Evolutionary conservation across 2,113 vertebrate genomes (phyloP).

Genomic region (Odocoileus virginianus): DNA sequence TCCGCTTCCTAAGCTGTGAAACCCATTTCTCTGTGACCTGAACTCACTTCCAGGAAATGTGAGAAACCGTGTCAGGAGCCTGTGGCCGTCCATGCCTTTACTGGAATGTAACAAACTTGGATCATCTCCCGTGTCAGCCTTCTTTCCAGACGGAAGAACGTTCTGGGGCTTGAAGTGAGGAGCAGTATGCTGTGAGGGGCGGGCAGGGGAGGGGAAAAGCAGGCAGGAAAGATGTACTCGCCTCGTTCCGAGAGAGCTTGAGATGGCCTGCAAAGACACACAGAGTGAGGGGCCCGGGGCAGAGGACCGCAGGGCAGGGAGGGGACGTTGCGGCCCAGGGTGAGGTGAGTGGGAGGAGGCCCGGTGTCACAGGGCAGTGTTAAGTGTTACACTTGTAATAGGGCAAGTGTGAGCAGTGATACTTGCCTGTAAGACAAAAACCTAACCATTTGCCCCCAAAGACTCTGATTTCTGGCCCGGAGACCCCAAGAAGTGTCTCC

Average conservation of each 20-base stretch:
- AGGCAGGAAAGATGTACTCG: background rate
- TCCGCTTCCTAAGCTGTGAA: background rate
- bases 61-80: background rate
- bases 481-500: background rate
- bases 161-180: background rate
- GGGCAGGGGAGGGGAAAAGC: background rate
- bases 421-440: background rate
- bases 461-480: background rate
- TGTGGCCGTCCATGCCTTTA: background rate
- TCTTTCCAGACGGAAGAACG: background rate
- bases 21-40: background rate
- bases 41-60: background rate
- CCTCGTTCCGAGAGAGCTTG: background rate
- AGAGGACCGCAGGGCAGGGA: fast-evolving
- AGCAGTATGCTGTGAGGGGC: background rate
- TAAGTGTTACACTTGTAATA: background rate
- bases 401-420: background rate
- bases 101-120: constrained; percentile 20
- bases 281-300: background rate
- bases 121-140: background rate
- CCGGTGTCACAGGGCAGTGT: background rate
- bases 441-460: background rate
- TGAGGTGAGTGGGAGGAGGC: fast-evolving
- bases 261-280: background rate
- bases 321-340: fast-evolving